Base-by-base conservation (phyloP, 2,797 vertebrate genomes). In the Microchirus variegatus region DNA sequence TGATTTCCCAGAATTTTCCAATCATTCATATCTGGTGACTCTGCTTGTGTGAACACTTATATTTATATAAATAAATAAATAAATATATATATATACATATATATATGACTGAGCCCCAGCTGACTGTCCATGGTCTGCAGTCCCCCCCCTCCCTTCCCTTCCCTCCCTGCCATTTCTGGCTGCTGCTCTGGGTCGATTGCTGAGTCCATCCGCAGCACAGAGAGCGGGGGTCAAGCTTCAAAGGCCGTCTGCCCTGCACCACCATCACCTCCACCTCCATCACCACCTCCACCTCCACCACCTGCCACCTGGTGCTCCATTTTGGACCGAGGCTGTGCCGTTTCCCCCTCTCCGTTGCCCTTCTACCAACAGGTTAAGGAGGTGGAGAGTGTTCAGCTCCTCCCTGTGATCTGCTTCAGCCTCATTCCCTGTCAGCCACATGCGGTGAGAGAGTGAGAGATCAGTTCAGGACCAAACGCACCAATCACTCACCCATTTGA, bases 201-300 rank as follows among this genome's bases (percentile, higher is more conserved):
- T 18, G 67, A 81, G 85, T 85, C 81, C 79, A 63, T 82, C 83
- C 46, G n/a, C 63, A 68, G 80, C 15, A 63, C 85, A 80, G 78
- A 82, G 87, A 90, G 82, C 87, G 50, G 78, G 80, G 90, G 89
- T 92, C 84, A 77, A 77, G 63, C 89, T 90, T 93, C 92, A 93
- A 92, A 93, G 87, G 76, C 85, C 85, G 78, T 83, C 89, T 70
- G 72, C 90, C 85, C 86, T n/a, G n/a, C n/a, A n/a, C n/a, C n/a
- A n/a, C n/a, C n/a, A n/a, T n/a, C n/a, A n/a, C n/a, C n/a, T n/a
- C n/a, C n/a, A n/a, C n/a, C n/a, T n/a, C n/a, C n/a, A n/a, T n/a
- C n/a, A n/a, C n/a, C n/a, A n/a, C n/a, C n/a, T n/a, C n/a, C n/a
- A n/a, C n/a, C n/a, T n/a, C n/a, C 22, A 85, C 86, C 81, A 88